A percentile compares a stretch with the other conserved stretches of the same genome.
These are phyloP conservation scores for Tetraodon nigroviridis DNA, from an alignment of 2,113 vertebrate genomes.

Conservation along the genomic window DNA sequence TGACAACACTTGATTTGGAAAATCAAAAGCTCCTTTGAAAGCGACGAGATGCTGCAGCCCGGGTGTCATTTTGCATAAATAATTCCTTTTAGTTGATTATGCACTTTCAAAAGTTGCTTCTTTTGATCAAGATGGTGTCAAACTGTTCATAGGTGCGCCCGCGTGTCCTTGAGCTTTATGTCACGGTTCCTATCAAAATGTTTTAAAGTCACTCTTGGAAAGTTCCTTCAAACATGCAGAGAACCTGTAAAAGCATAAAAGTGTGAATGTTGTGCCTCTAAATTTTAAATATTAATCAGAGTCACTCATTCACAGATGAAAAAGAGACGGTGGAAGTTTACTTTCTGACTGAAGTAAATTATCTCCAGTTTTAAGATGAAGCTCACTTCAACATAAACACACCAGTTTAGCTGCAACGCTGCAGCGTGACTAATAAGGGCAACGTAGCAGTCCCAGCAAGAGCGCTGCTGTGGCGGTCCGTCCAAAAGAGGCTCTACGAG, in stretches of 20 bases:
- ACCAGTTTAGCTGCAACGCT: too few relatives aligned
- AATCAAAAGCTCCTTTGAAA: constrained; percentile 46
- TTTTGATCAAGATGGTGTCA: constrained; percentile 63
- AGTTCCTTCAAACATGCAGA: neutral
- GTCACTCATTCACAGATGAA: neutral
- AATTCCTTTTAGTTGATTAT: constrained; percentile 69
- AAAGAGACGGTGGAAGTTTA: neutral
- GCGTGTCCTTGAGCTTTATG: constrained; percentile 31
- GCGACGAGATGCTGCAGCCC: constrained; percentile 29
- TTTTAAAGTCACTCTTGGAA: constrained; percentile 39
- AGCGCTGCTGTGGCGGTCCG: neutral
- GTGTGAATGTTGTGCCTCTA: neutral
- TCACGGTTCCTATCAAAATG: constrained; percentile 22
- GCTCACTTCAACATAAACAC: too few relatives aligned
- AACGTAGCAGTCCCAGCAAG: too few relatives aligned
- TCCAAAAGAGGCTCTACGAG: too few relatives aligned
- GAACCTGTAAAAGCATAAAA: constrained; percentile 2
- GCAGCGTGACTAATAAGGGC: too few relatives aligned
- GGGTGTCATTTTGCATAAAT: constrained; percentile 64
- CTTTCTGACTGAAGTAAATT: too few relatives aligned
- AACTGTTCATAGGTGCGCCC: constrained; percentile 41
- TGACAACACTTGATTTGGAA: constrained; percentile 56
- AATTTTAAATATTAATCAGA: neutral
- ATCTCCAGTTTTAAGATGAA: too few relatives aligned
- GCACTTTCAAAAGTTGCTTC: constrained; percentile 55